These are phyloP conservation scores for Hirundichthys speculiger DNA, from an alignment of 2,113 vertebrate genomes.

Conservation along the genomic window DNA sequence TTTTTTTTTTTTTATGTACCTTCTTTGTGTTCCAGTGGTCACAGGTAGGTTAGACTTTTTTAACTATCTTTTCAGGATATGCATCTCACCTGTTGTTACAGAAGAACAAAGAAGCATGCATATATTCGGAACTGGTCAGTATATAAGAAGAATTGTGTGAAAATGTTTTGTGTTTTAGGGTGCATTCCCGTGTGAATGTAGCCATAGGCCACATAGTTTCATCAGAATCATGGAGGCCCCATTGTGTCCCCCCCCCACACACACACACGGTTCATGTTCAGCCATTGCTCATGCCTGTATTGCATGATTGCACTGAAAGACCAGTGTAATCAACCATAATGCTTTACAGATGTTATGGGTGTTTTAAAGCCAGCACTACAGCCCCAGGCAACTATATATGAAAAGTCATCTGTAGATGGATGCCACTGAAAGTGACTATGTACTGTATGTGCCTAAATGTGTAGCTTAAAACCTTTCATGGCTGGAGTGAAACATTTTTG, in stretches of 20 bases:
- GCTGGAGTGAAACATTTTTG: conserved; percentile 46
- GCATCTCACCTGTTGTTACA: neutral
- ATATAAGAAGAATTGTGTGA: neutral
- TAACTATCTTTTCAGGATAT: neutral
- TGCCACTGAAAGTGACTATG: conserved; percentile 31
- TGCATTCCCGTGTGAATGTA: conserved; percentile 12
- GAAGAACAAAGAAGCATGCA: neutral
- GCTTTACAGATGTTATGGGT: conserved; percentile 75
- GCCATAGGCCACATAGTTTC: conserved; percentile 33
- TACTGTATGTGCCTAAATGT: conserved; percentile 22
- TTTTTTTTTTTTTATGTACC: neutral
- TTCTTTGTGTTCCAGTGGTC: neutral
- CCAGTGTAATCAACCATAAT: conserved; percentile 75
- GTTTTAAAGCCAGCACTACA: conserved; percentile 71
- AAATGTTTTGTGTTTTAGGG: conserved; percentile 20
- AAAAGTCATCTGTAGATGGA: conserved; percentile 63
- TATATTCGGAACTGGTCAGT: too few species aligned
- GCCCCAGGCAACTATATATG: conserved; percentile 60
- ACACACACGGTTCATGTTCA: conserved; percentile 60
- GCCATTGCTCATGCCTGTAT: conserved; percentile 57
- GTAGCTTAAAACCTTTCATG: conserved; percentile 32
- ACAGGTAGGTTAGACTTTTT: neutral
- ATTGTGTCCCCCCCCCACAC: conserved; percentile 32
- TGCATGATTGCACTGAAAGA: conserved; percentile 70
- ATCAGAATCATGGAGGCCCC: conserved; percentile 42